Evolutionary conservation across 2,888 invertebrate genomes (phyloP), one percentile per base, ranked within the genome.

Genomic region (Gastracanthus pulcherrimus): DNA sequence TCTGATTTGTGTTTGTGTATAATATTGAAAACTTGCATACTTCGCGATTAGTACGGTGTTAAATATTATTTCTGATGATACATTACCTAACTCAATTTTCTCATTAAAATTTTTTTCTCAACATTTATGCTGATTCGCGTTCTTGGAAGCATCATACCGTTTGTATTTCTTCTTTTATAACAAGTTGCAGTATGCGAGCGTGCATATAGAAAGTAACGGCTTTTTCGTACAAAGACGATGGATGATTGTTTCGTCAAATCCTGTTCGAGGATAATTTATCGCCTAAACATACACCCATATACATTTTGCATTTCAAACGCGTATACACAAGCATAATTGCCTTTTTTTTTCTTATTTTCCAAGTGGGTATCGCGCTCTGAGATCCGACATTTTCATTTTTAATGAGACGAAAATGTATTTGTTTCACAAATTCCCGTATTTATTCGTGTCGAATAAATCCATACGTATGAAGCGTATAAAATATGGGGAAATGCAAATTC

Each of bases 371-470:
- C 48, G 62, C 76, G 2, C 23, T 13, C 23, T n/a, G 31, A 70
- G 31, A 58, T 76, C 76, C n/a, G 41, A 34, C 51, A 29, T 72
- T 67, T 45, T 74, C 58, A 67, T 74, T 79, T 55, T 74, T 67
- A 74, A 79, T 60, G 72, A 79, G 23, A 34, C 36, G 38, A 29
- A 69, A 62, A 38, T 31, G 38, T 70, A 80, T 80, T 80, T 80
- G 60, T 70, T 75, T 69, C 75, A 69, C 69, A 31, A 69, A 80
- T 75, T 29, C 62, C 16, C 48, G 64, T 67, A 29, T 69, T 80
- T 74, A 74, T 75, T 62, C 75, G 74, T 36, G 41, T 45, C 69
- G 70, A 70, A 80, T 75, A 76, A 64, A 70, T 76, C 69, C 80
- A 75, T 80, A 60, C 51, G 16, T 69, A 76, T 58, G 69, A 69